Evolutionary conservation across 2,888 invertebrate species (phyloP), one percentile per base, ranked within the genome.

Genomic region (Agonum fuliginosum): DNA sequence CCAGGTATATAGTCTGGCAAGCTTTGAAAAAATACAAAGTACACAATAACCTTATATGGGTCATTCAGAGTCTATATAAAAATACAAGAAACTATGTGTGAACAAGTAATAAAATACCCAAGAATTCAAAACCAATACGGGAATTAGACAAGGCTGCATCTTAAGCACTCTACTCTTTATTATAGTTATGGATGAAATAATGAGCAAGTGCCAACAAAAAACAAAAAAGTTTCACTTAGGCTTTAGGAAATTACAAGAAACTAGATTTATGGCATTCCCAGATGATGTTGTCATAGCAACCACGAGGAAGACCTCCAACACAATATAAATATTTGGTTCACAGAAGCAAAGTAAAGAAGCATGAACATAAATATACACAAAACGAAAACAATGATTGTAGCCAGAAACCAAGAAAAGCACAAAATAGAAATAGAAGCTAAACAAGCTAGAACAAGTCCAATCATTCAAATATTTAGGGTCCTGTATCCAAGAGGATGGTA

Each of bases 381-480:
- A 43, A 43, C 43, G 5, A 43, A 43, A 43, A 43, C 43, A 17
- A 43, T 43, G 43, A 43, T 43, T 43, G 43, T 43, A 43, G 43
- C 43, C 17, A 43, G 43, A 43, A 43, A 43, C 5, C 17, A 43
- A 43, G 43, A 4, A 43, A 43, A 4, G 17, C 43, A 43, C 43
- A 17, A 43, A 43, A 43, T 43, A 14, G 12, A 43, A 43, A 43
- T 43, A 43, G 17, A 43, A 43, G 43, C 14, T 43, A 43, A n/a
- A 17, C 6, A 6, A 43, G 2, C 17, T 43, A 12, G 43, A 43
- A 43, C 43, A 43, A 43, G 17, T 43, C 43, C 43, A 43, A 43
- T 43, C 12, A 17, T 43, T 43, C n/a, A 43, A 43, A 43, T 43
- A 17, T 43, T 43, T 43, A 43, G 43, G 43, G 17, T 43, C 43